These are phyloP conservation scores for Xenopus laevis DNA, from an alignment of 2,113 vertebrate species.

Conservation along the genomic window DNA sequence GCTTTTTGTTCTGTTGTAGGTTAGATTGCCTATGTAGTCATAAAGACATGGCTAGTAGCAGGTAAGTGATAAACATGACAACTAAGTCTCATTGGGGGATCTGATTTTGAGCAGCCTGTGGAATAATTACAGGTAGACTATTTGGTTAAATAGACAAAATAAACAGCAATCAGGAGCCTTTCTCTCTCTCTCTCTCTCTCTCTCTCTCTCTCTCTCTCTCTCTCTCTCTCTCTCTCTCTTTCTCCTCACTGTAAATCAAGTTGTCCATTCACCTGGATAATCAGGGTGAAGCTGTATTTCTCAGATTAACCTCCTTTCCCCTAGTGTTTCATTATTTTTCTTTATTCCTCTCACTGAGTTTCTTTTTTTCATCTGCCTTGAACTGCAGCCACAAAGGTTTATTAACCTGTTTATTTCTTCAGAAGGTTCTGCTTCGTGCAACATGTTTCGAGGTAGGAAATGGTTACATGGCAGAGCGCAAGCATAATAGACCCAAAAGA, in stretches of 20 bases:
- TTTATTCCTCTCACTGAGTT: background rate
- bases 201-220: background rate
- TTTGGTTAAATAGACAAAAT: slow-evolving; percentile 37
- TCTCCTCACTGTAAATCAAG: slow-evolving; percentile 19
- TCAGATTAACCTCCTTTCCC: slow-evolving; percentile 23
- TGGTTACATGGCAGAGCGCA: slow-evolving; percentile 14
- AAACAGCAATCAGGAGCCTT: slow-evolving; percentile 28
- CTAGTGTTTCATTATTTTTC: slow-evolving; percentile 11
- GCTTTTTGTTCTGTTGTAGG: no score
- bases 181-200: slow-evolving; percentile 1
- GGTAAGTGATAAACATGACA: slow-evolving; percentile 13
- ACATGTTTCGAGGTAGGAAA: background rate
- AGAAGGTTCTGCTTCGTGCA: no score
- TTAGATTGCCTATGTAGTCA: no score
- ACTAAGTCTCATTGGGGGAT: slow-evolving; percentile 20
- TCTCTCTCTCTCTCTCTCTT: background rate
- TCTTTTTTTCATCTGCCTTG: no score
- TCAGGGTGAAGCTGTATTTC: slow-evolving; percentile 27
- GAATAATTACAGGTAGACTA: slow-evolving; percentile 23
- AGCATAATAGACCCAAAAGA: slow-evolving; percentile 13
- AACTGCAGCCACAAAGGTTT: no score
- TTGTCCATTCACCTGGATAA: slow-evolving; percentile 40
- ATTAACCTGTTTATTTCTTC: no score
- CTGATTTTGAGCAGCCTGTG: background rate
- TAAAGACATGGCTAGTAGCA: background rate